phyloP scores from a whole-genome alignment of 1,140 invertebrate species.

The Ceratitis capitata region DNA sequence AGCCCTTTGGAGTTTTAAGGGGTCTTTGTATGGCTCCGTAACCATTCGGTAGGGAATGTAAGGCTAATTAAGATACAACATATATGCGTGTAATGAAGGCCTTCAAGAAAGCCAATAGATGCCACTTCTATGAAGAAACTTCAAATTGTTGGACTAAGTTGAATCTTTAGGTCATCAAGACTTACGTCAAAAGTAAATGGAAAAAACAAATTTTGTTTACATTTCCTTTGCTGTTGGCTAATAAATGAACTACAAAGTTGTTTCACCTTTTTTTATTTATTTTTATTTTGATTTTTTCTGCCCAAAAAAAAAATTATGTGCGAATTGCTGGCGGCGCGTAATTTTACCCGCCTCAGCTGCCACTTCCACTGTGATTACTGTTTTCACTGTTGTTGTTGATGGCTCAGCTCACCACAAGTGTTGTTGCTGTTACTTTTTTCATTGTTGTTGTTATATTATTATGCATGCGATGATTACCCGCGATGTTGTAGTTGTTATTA shows the following conservation, averaged over 20 bases:
- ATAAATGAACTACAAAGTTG: neutral
- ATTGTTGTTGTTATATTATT: neutral
- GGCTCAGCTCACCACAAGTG: neutral
- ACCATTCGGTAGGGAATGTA: too few relatives aligned
- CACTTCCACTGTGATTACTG: neutral
- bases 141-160: neutral
- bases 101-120: too few relatives aligned
- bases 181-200: too few relatives aligned
- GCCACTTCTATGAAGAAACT: too few relatives aligned
- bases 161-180: too few relatives aligned
- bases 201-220: neutral
- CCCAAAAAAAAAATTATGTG: neutral
- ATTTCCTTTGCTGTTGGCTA: neutral
- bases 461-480: neutral
- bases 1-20: too few relatives aligned
- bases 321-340: constrained; percentile 13
- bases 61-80: too few relatives aligned
- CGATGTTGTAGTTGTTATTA: neutral
- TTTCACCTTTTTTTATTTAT: neutral
- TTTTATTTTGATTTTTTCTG: neutral
- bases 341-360: constrained; percentile 22
- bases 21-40: too few relatives aligned
- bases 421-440: neutral
- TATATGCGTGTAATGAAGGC: too few relatives aligned
- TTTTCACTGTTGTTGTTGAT: neutral